Evolutionary conservation across 2,113 vertebrate species (phyloP).

Genomic region (Campylorhamphus procurvoides): DNA sequence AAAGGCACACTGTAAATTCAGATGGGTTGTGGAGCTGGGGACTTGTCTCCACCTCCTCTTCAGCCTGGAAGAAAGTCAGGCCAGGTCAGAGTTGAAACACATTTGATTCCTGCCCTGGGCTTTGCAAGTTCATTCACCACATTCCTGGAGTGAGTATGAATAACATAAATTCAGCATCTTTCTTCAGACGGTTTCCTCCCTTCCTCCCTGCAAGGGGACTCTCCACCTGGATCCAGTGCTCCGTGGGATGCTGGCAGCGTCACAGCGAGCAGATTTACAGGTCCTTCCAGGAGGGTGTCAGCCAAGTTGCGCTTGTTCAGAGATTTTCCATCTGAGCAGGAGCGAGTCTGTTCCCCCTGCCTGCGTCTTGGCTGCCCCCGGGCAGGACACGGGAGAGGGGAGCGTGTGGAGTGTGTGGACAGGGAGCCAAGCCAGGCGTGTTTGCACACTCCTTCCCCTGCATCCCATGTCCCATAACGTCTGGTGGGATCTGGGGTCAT

Average conservation of each 20-base stretch:
- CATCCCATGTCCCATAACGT: accelerated
- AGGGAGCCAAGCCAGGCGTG: accelerated
- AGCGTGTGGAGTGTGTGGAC: accelerated
- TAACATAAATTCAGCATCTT: background rate
- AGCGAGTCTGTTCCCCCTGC: background rate
- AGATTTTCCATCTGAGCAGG: background rate
- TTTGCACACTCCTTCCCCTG: accelerated
- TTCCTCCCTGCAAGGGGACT: background rate
- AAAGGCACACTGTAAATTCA: background rate
- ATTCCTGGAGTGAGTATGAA: background rate
- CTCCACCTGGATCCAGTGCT: background rate
- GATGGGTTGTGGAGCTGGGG: background rate
- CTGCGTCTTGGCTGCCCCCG: background rate
- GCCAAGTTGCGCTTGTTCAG: background rate
- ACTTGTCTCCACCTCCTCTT: background rate
- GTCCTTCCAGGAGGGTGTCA: background rate
- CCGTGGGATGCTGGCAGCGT: background rate
- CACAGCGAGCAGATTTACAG: background rate
- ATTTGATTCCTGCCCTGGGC: background rate
- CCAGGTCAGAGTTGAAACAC: background rate
- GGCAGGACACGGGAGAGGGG: background rate
- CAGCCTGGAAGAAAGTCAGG: background rate
- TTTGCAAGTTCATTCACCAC: background rate
- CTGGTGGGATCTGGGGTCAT: accelerated
- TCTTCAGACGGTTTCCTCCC: background rate